Evolutionary conservation across 1,140 invertebrate genomes (phyloP).

Genomic region (Lerema accius): DNA sequence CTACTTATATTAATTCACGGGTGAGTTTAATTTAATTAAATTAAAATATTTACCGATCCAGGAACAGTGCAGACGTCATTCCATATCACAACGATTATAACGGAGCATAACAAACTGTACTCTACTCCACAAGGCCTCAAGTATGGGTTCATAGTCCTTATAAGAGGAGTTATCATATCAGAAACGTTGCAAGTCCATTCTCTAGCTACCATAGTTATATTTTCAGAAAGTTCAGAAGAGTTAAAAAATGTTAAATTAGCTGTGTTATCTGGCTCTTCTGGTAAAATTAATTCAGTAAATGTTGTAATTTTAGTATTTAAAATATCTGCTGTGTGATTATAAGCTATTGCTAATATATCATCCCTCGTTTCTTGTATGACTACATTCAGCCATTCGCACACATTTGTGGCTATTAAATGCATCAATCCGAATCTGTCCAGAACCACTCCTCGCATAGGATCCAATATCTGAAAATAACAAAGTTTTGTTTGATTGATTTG

Average conservation of each 20-base stretch:
- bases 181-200: slow-evolving; percentile 73
- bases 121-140: slow-evolving; percentile 89
- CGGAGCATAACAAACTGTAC: slow-evolving; percentile 88
- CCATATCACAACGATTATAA: slow-evolving; percentile 86
- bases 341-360: slow-evolving; percentile 80
- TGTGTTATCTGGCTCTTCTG: slow-evolving; percentile 49
- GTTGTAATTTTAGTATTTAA: slow-evolving; percentile 61
- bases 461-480: slow-evolving; percentile 62
- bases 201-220: slow-evolving; percentile 47
- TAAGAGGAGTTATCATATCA: slow-evolving; percentile 85
- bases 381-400: slow-evolving; percentile 86
- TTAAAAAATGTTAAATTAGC: slow-evolving; percentile 43
- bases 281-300: slow-evolving; percentile 46
- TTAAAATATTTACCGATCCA: slow-evolving; percentile 63
- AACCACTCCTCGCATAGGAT: slow-evolving; percentile 78
- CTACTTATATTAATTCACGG: no score
- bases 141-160: slow-evolving; percentile 86
- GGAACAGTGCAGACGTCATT: slow-evolving; percentile 85
- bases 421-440: slow-evolving; percentile 85
- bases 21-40: no score
- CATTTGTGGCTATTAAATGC: slow-evolving; percentile 84
- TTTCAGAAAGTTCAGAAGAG: slow-evolving; percentile 40
- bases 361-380: slow-evolving; percentile 86
- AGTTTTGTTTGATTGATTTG: background rate
- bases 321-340: slow-evolving; percentile 51